These are phyloP conservation scores for Molorchus minor DNA, from an alignment of 2,888 invertebrate species.

Conservation along the genomic window DNA sequence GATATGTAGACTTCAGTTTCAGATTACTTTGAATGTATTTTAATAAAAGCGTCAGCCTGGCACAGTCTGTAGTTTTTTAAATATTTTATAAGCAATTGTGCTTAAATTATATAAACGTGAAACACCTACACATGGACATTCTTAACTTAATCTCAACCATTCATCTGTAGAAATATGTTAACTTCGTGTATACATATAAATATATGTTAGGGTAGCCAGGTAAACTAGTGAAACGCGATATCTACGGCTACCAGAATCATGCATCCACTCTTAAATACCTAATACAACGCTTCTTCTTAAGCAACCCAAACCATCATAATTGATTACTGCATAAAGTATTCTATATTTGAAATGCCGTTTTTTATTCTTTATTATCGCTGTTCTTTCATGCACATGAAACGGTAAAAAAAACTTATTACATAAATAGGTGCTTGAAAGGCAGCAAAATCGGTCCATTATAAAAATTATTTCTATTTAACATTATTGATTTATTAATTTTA, in stretches of 20 bases:
- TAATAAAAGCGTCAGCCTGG: slow-evolving; percentile 22
- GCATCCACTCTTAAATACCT: slow-evolving; percentile 5
- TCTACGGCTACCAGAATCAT: slow-evolving; percentile 17
- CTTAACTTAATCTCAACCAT: slow-evolving; percentile 23
- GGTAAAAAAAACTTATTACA: too few relatives aligned
- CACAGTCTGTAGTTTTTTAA: slow-evolving; percentile 23
- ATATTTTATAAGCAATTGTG: slow-evolving; percentile 32
- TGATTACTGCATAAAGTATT: too few relatives aligned
- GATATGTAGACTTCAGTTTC: slow-evolving; percentile 20
- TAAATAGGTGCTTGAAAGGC: too few relatives aligned
- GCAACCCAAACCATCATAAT: too few relatives aligned
- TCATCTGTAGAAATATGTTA: slow-evolving; percentile 22
- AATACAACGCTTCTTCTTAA: too few relatives aligned
- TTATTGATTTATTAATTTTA: too few relatives aligned
- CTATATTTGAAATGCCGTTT: too few relatives aligned
- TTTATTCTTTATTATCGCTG: too few relatives aligned
- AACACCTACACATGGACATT: slow-evolving; percentile 24
- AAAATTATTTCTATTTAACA: too few relatives aligned
- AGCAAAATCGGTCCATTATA: too few relatives aligned
- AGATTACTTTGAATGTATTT: slow-evolving; percentile 26
- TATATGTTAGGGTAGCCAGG: slow-evolving; percentile 20
- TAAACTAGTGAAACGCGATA: slow-evolving; percentile 23
- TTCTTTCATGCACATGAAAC: too few relatives aligned
- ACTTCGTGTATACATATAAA: slow-evolving; percentile 10
- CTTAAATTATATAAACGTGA: slow-evolving; percentile 27